phyloP scores from a whole-genome alignment of 2,113 vertebrate genomes.

The Hippocampus mohnikei region DNA sequence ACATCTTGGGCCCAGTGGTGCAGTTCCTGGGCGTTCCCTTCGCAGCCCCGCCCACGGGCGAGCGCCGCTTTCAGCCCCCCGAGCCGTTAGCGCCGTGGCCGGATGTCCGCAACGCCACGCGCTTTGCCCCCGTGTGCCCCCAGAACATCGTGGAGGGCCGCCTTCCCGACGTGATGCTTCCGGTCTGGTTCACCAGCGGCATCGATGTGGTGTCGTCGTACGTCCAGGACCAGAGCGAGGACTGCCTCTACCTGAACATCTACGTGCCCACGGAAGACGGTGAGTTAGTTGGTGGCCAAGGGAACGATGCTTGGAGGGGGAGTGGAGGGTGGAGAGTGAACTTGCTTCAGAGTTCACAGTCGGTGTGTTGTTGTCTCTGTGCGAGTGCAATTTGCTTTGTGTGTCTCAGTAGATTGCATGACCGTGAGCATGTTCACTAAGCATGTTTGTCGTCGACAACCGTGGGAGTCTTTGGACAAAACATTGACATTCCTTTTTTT shows the following conservation, averaged over 20 bases:
- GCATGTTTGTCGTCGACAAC: slow-evolving; percentile 75
- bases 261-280: slow-evolving; percentile 99
- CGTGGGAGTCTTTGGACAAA: slow-evolving; percentile 29
- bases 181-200: slow-evolving; percentile 98
- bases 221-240: slow-evolving; percentile 98
- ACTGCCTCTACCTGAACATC: slow-evolving; percentile 97
- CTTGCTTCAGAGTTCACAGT: slow-evolving; percentile 20
- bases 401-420: slow-evolving; percentile 74
- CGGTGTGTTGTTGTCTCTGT: slow-evolving; percentile 42
- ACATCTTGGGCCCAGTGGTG: slow-evolving; percentile 94
- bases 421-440: slow-evolving; percentile 82
- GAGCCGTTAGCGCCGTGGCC: slow-evolving; percentile 88
- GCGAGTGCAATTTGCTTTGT: slow-evolving; percentile 31
- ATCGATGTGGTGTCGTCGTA: slow-evolving; percentile 94
- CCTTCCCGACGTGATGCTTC: slow-evolving; percentile 97
- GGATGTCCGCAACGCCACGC: slow-evolving; percentile 89
- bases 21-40: slow-evolving; percentile 97
- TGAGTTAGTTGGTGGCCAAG: slow-evolving; percentile 82
- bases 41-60: slow-evolving; percentile 89
- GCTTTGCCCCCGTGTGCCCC: slow-evolving; percentile 94
- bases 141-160: slow-evolving; percentile 97
- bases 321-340: background rate
- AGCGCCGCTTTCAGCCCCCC: slow-evolving; percentile 92
- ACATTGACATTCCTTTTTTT: slow-evolving; percentile 17
- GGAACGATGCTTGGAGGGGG: slow-evolving; percentile 18